Evolutionary conservation across 92 coral and sea anemone genomes (phyloP), one percentile per base, ranked within the genome.

Genomic region (Phenganax marumi): DNA sequence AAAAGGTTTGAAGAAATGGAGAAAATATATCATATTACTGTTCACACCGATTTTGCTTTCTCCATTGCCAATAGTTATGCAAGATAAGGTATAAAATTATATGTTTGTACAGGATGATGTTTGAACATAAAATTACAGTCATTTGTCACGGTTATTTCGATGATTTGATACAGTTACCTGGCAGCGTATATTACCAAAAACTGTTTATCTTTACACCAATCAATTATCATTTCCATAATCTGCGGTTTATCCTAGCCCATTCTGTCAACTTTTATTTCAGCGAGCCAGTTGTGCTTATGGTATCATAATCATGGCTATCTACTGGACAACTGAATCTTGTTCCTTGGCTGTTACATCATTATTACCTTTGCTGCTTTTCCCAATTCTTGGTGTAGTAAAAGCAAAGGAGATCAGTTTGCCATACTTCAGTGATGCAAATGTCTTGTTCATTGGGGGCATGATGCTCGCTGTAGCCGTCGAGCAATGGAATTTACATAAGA

Each of bases 381-480:
- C 94, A 13, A 70, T 91, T 81, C 86, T 89, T 76, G 94, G 94
- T 10, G 94, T 91, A 48, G 87, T 91, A 24, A 84, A 86, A 60
- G 89, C 94, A 12, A 88, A 89, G 43, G 84, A 89, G 68, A 87
- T 91, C 73, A 91, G 94, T 58, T 79, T 89, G 12, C 94, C 94
- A 17, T 92, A 92, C 84, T 92, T 92, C 89, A 88, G 86, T 58
- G 97, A 92, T 80, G 90, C 97, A 61, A 92, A 89, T 62, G 91
- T 87, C 46, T 77, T 92, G 50, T 92, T 92, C 39, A 68, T 92
- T 14, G 97, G 97, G 2, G 97, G 97, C 10, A 68, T 92, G 50
- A 88, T 92, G 73, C 86, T 92, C 39, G 97, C 97, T 6, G 92
- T 88, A 62, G 97, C 97, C 9, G 91, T 92, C 6, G 97, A 92